phyloP scores from a whole-genome alignment of 2,888 invertebrate species.

The Orchesellides sinensis region DNA sequence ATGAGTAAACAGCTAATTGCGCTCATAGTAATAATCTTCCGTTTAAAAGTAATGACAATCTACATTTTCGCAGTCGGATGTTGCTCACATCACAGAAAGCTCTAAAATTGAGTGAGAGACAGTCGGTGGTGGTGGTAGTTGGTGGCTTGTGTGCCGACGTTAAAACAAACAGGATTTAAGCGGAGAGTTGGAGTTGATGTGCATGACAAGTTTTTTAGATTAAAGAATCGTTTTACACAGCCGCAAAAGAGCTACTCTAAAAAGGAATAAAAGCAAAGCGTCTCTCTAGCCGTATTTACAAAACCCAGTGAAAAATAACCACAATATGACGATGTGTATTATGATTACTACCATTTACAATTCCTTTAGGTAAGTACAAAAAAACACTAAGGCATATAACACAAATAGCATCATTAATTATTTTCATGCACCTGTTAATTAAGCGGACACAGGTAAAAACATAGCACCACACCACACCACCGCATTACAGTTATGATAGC shows the following conservation, averaged over 20 bases:
- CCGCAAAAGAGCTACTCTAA: too few species aligned
- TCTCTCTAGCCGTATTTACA: not conserved
- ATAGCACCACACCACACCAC: slow-evolving; percentile 9
- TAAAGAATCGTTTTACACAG: too few species aligned
- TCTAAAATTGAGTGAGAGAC: not conserved
- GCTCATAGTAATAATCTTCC: slow-evolving; percentile 5
- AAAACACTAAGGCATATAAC: slow-evolving; percentile 14
- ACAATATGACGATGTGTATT: not conserved
- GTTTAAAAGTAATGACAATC: slow-evolving; percentile 44
- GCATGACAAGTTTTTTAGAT: slow-evolving; percentile 17
- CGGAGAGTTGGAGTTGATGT: not conserved
- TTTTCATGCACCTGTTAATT: slow-evolving; percentile 66
- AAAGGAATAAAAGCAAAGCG: not conserved
- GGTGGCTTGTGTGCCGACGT: slow-evolving; percentile 12
- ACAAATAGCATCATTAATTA: slow-evolving; percentile 66
- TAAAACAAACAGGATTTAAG: slow-evolving; percentile 45
- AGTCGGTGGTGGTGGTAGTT: not conserved
- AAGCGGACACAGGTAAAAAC: slow-evolving; percentile 54
- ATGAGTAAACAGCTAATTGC: slow-evolving; percentile 25
- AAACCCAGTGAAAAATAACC: slow-evolving; percentile 15
- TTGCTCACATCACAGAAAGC: not conserved
- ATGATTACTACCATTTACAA: too few species aligned
- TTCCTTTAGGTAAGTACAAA: too few species aligned
- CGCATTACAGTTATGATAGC: slow-evolving; percentile 58
- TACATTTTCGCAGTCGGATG: slow-evolving; percentile 6